phyloP scores from a whole-genome alignment of 1,140 invertebrate species.

The Mercenaria mercenaria region DNA sequence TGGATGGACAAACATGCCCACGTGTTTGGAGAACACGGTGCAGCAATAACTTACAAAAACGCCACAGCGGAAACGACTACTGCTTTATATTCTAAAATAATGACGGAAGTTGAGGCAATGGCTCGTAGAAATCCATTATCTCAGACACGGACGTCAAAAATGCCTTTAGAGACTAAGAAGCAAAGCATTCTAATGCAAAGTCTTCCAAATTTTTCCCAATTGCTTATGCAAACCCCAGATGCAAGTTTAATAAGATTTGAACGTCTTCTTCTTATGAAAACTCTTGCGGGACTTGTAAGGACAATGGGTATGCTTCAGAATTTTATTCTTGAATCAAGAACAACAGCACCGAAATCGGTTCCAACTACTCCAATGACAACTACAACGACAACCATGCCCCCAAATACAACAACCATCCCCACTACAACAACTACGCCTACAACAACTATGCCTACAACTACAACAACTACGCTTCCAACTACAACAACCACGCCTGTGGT shows the following conservation, averaged over 20 bases:
- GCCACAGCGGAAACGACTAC: not conserved
- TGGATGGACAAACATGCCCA: not conserved
- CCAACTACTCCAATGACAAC: not conserved
- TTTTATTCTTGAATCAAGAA: slow-evolving; percentile 20
- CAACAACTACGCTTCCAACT: not conserved
- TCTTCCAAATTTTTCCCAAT: not conserved
- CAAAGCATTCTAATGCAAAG: not conserved
- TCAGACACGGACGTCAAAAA: not conserved
- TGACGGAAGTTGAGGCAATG: not conserved
- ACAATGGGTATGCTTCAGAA: slow-evolving; percentile 51
- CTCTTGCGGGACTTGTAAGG: slow-evolving; percentile 22
- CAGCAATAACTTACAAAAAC: not conserved
- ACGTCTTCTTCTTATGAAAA: slow-evolving; percentile 31
- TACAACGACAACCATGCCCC: not conserved
- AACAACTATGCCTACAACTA: not conserved
- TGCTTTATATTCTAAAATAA: not conserved
- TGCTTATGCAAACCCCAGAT: not conserved
- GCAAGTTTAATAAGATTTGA: not conserved
- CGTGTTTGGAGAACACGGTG: not conserved
- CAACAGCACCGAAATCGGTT: not conserved
- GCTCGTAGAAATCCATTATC: not conserved
- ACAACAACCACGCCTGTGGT: not conserved
- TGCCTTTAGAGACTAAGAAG: not conserved
- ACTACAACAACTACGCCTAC: not conserved
- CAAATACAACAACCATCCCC: not conserved